phyloP scores from a whole-genome alignment of 2,797 vertebrate species.

The Thamnophis elegans region DNA sequence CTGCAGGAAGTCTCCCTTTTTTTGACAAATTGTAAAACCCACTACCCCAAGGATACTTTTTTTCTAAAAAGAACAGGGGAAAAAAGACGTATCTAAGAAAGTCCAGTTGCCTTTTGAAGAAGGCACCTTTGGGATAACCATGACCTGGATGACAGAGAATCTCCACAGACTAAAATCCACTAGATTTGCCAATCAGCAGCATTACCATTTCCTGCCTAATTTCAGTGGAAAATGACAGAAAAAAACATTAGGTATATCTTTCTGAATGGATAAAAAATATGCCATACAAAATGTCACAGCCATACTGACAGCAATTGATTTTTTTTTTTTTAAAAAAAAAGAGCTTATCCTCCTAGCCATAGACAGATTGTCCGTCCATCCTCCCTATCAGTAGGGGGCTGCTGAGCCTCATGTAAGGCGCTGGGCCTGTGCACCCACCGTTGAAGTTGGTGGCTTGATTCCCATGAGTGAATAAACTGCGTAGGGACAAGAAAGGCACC shows the following conservation, averaged over 20 bases:
- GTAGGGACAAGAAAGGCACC: too few species aligned
- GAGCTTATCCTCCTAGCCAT: neutral
- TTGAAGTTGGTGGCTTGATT: too few species aligned
- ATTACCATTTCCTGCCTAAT: neutral
- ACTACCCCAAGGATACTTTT: neutral
- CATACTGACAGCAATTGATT: neutral
- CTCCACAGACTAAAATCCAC: neutral
- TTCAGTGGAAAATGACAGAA: neutral
- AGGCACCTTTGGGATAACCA: neutral
- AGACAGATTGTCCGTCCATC: neutral
- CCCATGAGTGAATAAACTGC: too few species aligned
- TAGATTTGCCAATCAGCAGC: neutral
- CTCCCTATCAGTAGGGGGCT: too few species aligned
- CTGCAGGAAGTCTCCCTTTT: neutral
- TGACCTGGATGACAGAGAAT: neutral
- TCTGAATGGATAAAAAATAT: neutral
- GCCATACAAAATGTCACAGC: neutral
- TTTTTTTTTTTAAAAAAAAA: neutral
- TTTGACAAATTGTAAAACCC: neutral
- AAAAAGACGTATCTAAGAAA: neutral
- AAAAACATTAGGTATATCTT: neutral
- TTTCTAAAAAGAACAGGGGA: neutral
- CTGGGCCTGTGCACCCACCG: too few species aligned
- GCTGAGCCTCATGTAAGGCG: too few species aligned
- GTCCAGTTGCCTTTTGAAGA: neutral